Percentiles rank a stretch among this genome's conserved stretches.
Conservation (phyloP, 1,140 invertebrate genomes). For the Papilio polyxenes region DNA sequence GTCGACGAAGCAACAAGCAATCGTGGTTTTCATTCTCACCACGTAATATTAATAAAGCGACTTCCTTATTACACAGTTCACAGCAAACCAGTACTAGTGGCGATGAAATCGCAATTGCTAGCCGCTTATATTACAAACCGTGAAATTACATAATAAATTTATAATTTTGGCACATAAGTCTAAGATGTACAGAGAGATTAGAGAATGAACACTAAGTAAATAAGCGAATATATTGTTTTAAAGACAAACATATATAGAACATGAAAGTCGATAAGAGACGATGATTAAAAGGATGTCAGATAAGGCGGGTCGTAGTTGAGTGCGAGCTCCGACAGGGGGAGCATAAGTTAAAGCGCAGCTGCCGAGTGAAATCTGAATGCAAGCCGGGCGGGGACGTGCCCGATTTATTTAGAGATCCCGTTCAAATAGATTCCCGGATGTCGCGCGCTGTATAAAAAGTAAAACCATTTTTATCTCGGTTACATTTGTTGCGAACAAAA, state of each 20-base stretch:
- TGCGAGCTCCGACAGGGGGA: conserved; percentile 32
- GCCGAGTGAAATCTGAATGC: conserved; percentile 53
- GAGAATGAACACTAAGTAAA: conserved; percentile 39
- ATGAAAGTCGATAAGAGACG: conserved; percentile 16
- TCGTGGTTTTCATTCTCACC: conserved; percentile 22
- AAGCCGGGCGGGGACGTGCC: conserved; percentile 45
- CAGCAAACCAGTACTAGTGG: neutral
- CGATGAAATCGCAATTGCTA: conserved; percentile 13
- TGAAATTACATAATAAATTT: conserved; percentile 44
- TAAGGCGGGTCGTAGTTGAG: conserved; percentile 24
- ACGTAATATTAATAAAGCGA: conserved; percentile 21
- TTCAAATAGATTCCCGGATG: conserved; percentile 53
- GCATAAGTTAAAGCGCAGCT: conserved; percentile 51
- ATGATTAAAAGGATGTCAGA: conserved; percentile 30
- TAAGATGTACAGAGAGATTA: neutral
- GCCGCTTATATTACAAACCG: conserved; percentile 3
- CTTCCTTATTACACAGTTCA: conserved; percentile 18
- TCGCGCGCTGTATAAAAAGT: conserved; percentile 33
- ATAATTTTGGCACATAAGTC: conserved; percentile 40
- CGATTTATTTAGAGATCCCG: conserved; percentile 53
- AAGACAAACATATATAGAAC: neutral
- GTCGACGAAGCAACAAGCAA: neutral
- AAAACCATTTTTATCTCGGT: conserved; percentile 20
- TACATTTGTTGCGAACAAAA: conserved; percentile 17
- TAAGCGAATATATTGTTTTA: neutral